These are phyloP conservation scores for Phoeniculus purpureus DNA, from an alignment of 2,797 vertebrate genomes.

Conservation along the genomic window DNA sequence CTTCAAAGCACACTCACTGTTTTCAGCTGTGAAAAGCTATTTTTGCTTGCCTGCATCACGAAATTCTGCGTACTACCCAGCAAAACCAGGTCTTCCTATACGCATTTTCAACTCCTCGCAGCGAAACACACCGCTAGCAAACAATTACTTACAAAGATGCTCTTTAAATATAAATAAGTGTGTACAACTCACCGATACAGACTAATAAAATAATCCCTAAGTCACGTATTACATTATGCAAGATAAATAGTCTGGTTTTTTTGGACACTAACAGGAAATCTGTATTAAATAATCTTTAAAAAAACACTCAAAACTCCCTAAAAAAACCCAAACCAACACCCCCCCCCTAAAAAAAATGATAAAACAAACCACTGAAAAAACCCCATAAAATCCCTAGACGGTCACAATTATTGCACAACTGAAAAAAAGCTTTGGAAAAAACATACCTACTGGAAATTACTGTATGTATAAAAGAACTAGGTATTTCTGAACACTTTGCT, in stretches of 20 bases:
- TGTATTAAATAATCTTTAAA: constrained; percentile 72
- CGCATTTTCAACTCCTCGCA: constrained; percentile 65
- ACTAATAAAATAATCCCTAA: constrained; percentile 71
- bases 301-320: neutral
- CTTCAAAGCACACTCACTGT: neutral
- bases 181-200: constrained; percentile 79
- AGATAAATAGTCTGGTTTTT: constrained; percentile 74
- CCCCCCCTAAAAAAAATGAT: neutral
- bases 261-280: constrained; percentile 57
- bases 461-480: constrained; percentile 37
- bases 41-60: constrained; percentile 29
- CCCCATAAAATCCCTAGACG: neutral
- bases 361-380: neutral
- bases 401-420: constrained; percentile 74
- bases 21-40: neutral
- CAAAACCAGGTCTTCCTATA: constrained; percentile 43
- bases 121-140: constrained; percentile 80
- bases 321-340: neutral
- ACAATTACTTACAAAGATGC: constrained; percentile 77
- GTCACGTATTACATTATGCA: constrained; percentile 62
- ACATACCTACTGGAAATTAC: constrained; percentile 45
- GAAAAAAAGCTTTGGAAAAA: constrained; percentile 44
- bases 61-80: constrained; percentile 48
- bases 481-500: constrained; percentile 13
- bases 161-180: constrained; percentile 86